Conservation (phyloP, 2,113 vertebrate genomes). For the Anseranas semipalmata region DNA sequence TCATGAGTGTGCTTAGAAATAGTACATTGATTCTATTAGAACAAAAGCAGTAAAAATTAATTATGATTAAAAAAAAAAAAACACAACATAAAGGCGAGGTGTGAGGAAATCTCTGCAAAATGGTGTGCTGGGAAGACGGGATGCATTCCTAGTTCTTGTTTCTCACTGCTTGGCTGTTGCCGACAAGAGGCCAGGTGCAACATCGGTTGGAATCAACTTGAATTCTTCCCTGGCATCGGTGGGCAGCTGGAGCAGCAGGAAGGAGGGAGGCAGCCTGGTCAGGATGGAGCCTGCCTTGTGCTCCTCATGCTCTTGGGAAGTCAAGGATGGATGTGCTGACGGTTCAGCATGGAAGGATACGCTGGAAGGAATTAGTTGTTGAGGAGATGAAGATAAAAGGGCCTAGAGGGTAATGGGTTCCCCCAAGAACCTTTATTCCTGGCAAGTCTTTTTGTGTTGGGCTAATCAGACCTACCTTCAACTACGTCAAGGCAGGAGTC, state of each 20-base stretch:
- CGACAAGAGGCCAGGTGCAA: not conserved
- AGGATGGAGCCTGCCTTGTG: not conserved
- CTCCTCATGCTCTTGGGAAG: not conserved
- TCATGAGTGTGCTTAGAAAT: not conserved
- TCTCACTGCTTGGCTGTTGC: not conserved
- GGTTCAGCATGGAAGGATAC: not conserved
- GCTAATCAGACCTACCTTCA: not conserved
- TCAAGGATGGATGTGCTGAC: not conserved
- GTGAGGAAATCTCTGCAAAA: not conserved
- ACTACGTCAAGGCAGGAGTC: fast-evolving
- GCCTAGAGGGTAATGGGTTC: not conserved
- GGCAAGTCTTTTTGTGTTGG: not conserved
- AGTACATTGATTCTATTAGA: not conserved
- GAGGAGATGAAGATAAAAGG: not conserved
- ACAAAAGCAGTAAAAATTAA: not conserved
- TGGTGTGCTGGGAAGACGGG: not conserved
- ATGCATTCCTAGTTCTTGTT: not conserved
- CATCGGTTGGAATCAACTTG: not conserved
- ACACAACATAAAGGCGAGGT: not conserved
- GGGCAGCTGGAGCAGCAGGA: not conserved
- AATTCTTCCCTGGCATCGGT: fast-evolving
- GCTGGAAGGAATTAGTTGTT: not conserved
- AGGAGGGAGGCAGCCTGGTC: not conserved
- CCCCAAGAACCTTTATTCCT: not conserved
- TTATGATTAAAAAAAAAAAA: not conserved